These are phyloP conservation scores for Sebastes jordani DNA, from an alignment of 2,797 vertebrate species.

Conservation along the genomic window DNA sequence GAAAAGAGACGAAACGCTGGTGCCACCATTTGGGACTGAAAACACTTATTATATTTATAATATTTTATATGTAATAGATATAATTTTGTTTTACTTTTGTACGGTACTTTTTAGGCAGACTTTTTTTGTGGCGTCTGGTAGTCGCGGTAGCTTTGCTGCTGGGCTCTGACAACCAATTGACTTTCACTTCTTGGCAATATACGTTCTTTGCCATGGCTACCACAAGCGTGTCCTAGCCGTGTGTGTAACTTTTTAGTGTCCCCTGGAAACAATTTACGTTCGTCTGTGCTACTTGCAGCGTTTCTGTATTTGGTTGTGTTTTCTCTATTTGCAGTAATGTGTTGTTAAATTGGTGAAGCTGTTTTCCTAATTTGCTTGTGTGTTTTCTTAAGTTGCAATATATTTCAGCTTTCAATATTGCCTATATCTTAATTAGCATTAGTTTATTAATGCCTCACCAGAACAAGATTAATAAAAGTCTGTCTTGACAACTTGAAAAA, in stretches of 20 bases:
- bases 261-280: not conserved
- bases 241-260: not conserved
- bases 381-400: not conserved
- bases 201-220: not conserved
- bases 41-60: no score
- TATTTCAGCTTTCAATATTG: not conserved
- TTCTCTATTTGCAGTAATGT: not conserved
- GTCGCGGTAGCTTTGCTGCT: no score
- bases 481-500: not conserved
- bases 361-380: not conserved
- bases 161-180: no score
- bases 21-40: no score
- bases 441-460: not conserved
- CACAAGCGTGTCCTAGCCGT: not conserved
- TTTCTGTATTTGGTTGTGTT: not conserved
- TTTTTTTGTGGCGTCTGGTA: fast-evolving
- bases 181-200: no score
- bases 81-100: no score
- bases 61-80: no score
- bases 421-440: not conserved
- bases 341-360: no score
- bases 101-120: no score
- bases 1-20: no score
- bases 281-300: not conserved
- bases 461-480: not conserved